A percentile compares a stretch with the other conserved stretches of the same genome.
phyloP scores from a whole-genome alignment of 2,797 vertebrate species.

The Cephalopachus bancanus region DNA sequence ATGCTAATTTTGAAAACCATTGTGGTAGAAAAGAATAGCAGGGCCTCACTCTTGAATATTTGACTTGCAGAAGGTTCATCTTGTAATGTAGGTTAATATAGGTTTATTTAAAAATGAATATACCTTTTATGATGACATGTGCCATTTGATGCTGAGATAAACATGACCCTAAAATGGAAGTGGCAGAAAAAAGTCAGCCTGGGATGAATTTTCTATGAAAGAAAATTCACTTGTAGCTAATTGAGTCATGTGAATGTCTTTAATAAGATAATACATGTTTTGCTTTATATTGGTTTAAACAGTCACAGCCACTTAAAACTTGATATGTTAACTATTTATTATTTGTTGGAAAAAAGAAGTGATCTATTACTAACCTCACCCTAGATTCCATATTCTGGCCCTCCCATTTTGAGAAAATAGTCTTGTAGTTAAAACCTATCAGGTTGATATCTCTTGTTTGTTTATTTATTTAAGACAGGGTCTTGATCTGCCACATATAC shows the following conservation, averaged over 20 bases:
- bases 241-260: conserved; percentile 1
- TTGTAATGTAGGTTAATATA: conserved; percentile 39
- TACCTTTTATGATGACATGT: conserved; percentile 1
- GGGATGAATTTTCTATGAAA: conserved; percentile 16
- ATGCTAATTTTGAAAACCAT: conserved; percentile 15
- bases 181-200: conserved; percentile 1
- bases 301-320: conserved; percentile 37
- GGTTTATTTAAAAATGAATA: conserved; percentile 22
- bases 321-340: conserved; percentile 10
- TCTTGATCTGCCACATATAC: too few species aligned
- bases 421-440: not conserved
- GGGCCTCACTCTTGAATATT: conserved; percentile 2
- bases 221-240: conserved; percentile 32
- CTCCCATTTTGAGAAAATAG: not conserved
- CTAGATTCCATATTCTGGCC: not conserved
- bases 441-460: not conserved
- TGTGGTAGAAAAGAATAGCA: not conserved
- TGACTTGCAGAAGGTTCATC: not conserved
- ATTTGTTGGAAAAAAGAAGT: not conserved
- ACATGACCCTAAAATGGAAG: conserved; percentile 23
- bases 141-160: not conserved
- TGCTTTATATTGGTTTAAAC: not conserved
- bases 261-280: conserved; percentile 36
- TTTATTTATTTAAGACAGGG: not conserved
- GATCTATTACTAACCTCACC: not conserved